Evolutionary conservation across 2,888 invertebrate genomes (phyloP), one percentile per base, ranked within the genome.

Genomic region (Salticus scenicus): DNA sequence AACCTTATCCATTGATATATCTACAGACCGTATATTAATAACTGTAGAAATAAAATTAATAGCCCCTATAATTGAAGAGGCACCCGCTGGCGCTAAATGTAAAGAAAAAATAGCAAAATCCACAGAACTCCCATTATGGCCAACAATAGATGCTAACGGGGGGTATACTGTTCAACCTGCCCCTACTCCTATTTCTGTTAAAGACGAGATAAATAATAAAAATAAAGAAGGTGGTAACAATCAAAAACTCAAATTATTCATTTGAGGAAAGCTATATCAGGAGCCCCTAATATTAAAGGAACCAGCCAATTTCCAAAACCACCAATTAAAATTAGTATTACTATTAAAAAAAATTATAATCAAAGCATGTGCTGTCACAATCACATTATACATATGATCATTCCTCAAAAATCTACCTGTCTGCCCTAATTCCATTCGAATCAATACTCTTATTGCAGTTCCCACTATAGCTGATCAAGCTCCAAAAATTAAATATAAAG

Each of bases 181-280:
- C 83, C 95, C 95, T 72, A 93, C 94, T 78, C 95, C 95, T 89
- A 92, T 93, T 93, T 94, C 94, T 86, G 94, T 93, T 89, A 94
- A 91, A 89, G 93, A 93, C 89, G 94, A 94, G 76, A 92, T 91
- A 90, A 94, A 90, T 90, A 95, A 90, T 67, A 96, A 89, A n/a
- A 93, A 92, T 89, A 96, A 89, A 12, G 95, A 94, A 0, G 94
- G 94, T 0, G 94, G 94, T n/a, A 96, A 88, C 77, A 96, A 88
- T 93, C 95, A 96, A 92, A 95, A 96, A 91, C 95, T 95, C 93
- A 95, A 94, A 92, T 95, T 95, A 93, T 96, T 96, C 93, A 96
- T 93, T 90, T 95, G 95, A 0, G 95, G 95, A 75, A 96, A 12
- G 94, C 94, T 92, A 96, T 95, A 93, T 96, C 96, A 1, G 95